Percentiles rank a stretch among this genome's conserved stretches.
phyloP scores from a whole-genome alignment of 2,797 vertebrate genomes.

The Carduelis carduelis region DNA sequence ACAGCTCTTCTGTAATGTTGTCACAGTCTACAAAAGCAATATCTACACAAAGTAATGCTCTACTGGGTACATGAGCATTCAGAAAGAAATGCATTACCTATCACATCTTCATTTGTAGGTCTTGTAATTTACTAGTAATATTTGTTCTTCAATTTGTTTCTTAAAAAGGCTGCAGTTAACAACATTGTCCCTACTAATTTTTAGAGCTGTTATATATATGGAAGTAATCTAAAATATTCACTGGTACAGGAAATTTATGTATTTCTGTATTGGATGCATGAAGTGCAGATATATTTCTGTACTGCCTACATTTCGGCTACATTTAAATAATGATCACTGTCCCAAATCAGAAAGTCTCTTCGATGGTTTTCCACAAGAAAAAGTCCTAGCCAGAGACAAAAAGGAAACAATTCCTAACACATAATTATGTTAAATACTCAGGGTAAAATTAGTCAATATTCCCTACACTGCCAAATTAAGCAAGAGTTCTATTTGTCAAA shows the following conservation, averaged over 20 bases:
- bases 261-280: neutral
- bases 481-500: neutral
- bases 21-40: neutral
- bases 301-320: neutral
- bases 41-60: neutral
- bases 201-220: neutral
- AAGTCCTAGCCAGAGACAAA: neutral
- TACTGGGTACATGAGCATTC: neutral
- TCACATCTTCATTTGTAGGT: neutral
- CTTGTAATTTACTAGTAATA: neutral
- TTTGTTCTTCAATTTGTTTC: neutral
- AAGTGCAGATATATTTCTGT: neutral
- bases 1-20: neutral
- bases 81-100: neutral
- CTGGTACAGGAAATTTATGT: neutral
- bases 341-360: neutral
- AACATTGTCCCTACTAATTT: neutral
- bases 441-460: neutral
- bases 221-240: conserved; percentile 4
- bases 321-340: neutral
- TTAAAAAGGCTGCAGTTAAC: neutral
- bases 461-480: neutral
- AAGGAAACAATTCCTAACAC: neutral
- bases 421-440: neutral
- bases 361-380: neutral